Evolutionary conservation across 2,113 vertebrate genomes (phyloP), one percentile per base, ranked within the genome.

Genomic region (Mesoclemmys tuberculata): DNA sequence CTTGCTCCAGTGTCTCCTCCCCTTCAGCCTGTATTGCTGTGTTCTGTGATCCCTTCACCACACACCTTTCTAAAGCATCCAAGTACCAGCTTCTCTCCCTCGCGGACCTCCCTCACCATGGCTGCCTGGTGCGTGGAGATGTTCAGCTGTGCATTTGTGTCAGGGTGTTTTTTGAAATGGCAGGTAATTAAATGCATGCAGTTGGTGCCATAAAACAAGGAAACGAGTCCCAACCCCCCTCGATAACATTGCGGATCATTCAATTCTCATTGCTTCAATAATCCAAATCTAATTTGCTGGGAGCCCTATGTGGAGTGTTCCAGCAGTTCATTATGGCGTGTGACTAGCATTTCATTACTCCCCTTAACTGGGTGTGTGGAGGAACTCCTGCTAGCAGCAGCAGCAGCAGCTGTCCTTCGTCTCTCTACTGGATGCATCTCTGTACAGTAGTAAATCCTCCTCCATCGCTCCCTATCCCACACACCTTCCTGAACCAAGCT

Each of bases 311-410:
- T 48, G 1, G 87, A 94, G 85, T 78, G 84, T 88, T 82, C 80
- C 27, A 10, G 91, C 89, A 83, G 96, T 96, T 97, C 97, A 95
- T 97, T 95, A 97, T 35, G 92, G 88, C 18, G 2, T 92, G 89
- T 96, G 97, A 97, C 94, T 95, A 49, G 97, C 97, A 96, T 97
- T 85, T 95, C 95, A 96, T 97, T 93, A 97, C 38, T 4, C 38
- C 80, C 48, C 54, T 14, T 27, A 64, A 61, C 52, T 8, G 27
- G 64, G 27, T 13, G 56, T 16, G 52, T 10, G 9, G 44, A 61
- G 46, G 49, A n/a, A 27, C 4, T 22, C 48, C 10, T 31, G 13
- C 9, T 5, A 38, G 10, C 18, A 27, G 8, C 9, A 19, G 88
- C 52, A 2, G 88, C 52, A 3, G 16, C 6, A 4, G 24, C 48